Evolutionary conservation across 1,140 invertebrate genomes (phyloP).

Genomic region (Drosophila arizonae): DNA sequence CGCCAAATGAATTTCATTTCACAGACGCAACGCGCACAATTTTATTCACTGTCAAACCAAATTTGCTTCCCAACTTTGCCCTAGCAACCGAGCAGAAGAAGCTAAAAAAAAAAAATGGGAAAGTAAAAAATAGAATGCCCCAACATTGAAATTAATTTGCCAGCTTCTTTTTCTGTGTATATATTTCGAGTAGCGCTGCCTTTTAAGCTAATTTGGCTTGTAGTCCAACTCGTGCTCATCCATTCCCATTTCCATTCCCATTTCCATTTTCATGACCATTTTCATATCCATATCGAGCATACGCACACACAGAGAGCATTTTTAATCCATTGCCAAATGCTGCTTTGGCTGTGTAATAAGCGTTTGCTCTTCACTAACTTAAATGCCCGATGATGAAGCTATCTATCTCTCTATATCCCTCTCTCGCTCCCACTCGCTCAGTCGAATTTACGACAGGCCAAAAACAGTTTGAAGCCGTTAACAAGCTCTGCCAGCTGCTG

Average conservation of each 20-base stretch:
- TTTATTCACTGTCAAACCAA: slow-evolving; percentile 78
- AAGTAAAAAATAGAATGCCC: not conserved
- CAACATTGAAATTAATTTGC: slow-evolving; percentile 70
- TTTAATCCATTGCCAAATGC: slow-evolving; percentile 52
- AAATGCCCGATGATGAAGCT: slow-evolving; percentile 21
- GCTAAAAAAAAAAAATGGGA: not conserved
- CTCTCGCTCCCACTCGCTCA: not conserved
- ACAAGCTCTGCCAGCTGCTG: slow-evolving; percentile 34
- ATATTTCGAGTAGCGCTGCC: slow-evolving; percentile 24
- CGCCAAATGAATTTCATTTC: slow-evolving; percentile 79
- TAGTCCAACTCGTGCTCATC: slow-evolving; percentile 2
- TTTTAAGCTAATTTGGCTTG: slow-evolving; percentile 68
- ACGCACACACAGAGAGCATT: slow-evolving; percentile 42
- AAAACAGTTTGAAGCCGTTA: slow-evolving; percentile 32
- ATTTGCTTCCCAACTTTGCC: slow-evolving; percentile 53
- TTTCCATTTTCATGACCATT: not conserved
- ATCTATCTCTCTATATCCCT: not conserved
- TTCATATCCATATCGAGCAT: not conserved
- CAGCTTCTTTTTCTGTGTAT: slow-evolving; percentile 31
- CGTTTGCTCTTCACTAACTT: slow-evolving; percentile 41
- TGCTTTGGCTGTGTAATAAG: slow-evolving; percentile 14
- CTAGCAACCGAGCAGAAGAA: slow-evolving; percentile 2
- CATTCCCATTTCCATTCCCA: slow-evolving; percentile 17
- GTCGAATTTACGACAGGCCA: slow-evolving; percentile 12
- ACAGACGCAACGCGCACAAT: slow-evolving; percentile 70